Evolutionary conservation across 2,113 vertebrate genomes (phyloP).

Genomic region (Anguilla rostrata): DNA sequence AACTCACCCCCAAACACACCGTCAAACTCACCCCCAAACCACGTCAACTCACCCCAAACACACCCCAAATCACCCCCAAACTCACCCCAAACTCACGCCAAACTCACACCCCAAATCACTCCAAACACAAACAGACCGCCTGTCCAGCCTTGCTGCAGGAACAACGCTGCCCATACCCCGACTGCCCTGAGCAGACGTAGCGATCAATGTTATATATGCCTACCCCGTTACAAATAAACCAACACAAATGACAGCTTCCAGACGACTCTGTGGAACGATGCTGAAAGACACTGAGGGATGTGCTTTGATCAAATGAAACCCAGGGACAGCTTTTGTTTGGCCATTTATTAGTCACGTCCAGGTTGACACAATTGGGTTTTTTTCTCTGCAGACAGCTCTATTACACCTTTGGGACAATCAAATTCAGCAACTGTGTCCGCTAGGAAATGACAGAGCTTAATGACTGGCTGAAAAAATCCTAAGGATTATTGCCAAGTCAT

Average conservation of each 20-base stretch:
- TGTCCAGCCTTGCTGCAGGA: background rate
- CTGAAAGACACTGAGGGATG: background rate
- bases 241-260: background rate
- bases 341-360: background rate
- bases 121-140: too few relatives aligned
- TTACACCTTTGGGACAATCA: too few relatives aligned
- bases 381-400: background rate
- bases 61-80: too few relatives aligned
- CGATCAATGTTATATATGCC: slow-evolving; percentile 54
- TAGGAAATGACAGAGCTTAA: too few relatives aligned
- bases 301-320: background rate
- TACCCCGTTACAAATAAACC: slow-evolving; percentile 55
- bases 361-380: background rate
- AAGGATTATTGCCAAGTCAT: too few relatives aligned
- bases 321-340: background rate
- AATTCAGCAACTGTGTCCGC: too few relatives aligned
- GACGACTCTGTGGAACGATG: slow-evolving; percentile 44
- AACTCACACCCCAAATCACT: too few relatives aligned
- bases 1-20: too few relatives aligned
- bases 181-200: slow-evolving; percentile 53
- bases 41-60: too few relatives aligned
- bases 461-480: too few relatives aligned
- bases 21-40: too few relatives aligned
- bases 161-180: background rate
- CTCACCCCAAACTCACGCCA: too few relatives aligned